Evolutionary conservation across 2,113 vertebrate genomes (phyloP).

Genomic region (Lichenostomus cassidix): DNA sequence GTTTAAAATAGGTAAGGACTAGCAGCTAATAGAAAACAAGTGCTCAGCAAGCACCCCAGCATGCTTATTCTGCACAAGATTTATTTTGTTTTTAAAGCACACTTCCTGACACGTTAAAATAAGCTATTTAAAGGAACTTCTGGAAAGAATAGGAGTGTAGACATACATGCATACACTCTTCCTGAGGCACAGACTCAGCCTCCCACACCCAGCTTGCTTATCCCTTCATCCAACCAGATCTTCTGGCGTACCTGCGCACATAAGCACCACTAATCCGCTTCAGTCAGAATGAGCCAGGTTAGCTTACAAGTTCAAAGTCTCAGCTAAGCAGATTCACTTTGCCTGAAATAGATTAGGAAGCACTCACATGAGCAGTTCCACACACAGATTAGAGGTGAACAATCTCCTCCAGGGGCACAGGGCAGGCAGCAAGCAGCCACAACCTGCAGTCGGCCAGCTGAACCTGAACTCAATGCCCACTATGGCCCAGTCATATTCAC

Average conservation of each 20-base stretch:
- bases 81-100: background rate
- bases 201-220: background rate
- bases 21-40: background rate
- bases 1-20: background rate
- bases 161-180: background rate
- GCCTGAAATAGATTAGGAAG: slow-evolving; percentile 43
- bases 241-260: background rate
- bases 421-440: background rate
- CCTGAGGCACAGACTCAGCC: background rate
- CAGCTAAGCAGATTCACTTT: slow-evolving; percentile 8
- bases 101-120: background rate
- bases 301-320: slow-evolving; percentile 31
- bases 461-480: background rate
- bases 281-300: slow-evolving; percentile 24
- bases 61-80: background rate
- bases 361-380: background rate
- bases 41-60: background rate
- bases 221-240: background rate
- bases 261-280: background rate
- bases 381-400: background rate
- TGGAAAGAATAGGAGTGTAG: background rate
- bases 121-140: background rate
- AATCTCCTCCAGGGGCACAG: background rate
- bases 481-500: background rate
- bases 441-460: background rate